Evolutionary conservation across 2,888 invertebrate species (phyloP), one percentile per base, ranked within the genome.

Genomic region (Liposcelis brunnea): DNA sequence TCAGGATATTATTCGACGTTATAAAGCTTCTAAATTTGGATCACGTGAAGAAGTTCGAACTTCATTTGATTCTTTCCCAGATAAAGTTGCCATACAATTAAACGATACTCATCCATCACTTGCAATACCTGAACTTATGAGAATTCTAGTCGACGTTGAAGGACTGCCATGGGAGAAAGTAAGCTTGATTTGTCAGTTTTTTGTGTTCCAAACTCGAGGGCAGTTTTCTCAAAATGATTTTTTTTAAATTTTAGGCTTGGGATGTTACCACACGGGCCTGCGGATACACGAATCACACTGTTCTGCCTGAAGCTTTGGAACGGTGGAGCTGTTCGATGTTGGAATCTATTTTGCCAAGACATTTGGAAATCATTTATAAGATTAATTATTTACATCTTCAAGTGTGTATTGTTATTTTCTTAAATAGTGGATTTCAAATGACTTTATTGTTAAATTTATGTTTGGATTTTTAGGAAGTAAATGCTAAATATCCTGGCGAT

Each of bases 271-370:
- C 70, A 3, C 75, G 74, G 54, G 83, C 91, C 31, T 99, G 94
- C 62, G 97, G 94, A 6, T 98, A 99, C 69, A 99, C 98, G 49
- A 99, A 99, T 66, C 98, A 99, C 67, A 99, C 98, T 0, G 93
- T 98, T 16, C 70, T 99, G 49, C 98, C 98, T 0, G 98, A 98
- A 66, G 95, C 95, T 11, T 65, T 97, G 55, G 95, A 95, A 66
- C 74, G 91, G 52, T 97, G 91, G 95, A 83, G 90, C 0, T 77
- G 82, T 49, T 77, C 82, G 49, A 74, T 98, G 77, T 63, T 98
- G 56, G 83, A 90, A 59, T 77, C 72, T 50, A 80, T 93, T 48
- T 68, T 98, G 50, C 98, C 98, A 1, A 72, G 98, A 51, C 98
- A 99, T 63, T 75, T 99, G 68, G 77, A 97, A 65, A 86, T 99